These are phyloP conservation scores for Aspidapion aeneum DNA, from an alignment of 2,888 invertebrate species.

Conservation along the genomic window DNA sequence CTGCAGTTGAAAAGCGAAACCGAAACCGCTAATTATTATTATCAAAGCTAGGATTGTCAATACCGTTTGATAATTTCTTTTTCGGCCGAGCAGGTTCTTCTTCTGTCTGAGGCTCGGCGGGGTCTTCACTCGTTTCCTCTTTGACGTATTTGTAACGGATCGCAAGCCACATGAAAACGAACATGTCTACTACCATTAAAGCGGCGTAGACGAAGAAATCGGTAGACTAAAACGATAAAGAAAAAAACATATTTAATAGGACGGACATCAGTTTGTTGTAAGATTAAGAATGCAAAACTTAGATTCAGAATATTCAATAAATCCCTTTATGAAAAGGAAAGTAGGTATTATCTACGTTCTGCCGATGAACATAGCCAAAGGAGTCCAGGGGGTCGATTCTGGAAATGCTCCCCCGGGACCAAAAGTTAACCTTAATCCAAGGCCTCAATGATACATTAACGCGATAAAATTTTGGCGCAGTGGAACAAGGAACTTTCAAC, in stretches of 20 bases:
- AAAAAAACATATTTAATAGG: conserved; percentile 10
- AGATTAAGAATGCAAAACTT: not conserved
- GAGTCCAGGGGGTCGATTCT: too few relatives aligned
- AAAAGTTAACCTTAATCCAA: too few relatives aligned
- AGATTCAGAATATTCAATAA: too few relatives aligned
- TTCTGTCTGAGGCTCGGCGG: conserved; percentile 8
- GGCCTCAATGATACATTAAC: too few relatives aligned
- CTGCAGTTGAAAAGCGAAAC: not conserved
- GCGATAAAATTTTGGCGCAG: too few relatives aligned
- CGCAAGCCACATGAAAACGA: conserved; percentile 78
- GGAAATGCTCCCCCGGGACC: too few relatives aligned
- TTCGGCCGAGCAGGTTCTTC: not conserved
- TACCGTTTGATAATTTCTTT: conserved; percentile 14
- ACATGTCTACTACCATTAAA: conserved; percentile 80
- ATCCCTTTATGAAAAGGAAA: too few relatives aligned
- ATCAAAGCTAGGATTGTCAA: conserved; percentile 25
- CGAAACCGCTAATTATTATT: too few relatives aligned
- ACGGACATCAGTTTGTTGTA: not conserved
- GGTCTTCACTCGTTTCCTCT: conserved; percentile 33
- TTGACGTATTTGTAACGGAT: conserved; percentile 71
- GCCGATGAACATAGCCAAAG: too few relatives aligned
- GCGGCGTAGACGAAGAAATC: conserved; percentile 87
- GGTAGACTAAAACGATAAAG: conserved; percentile 62
- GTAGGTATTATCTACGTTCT: too few relatives aligned
- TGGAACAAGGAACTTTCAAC: too few relatives aligned